A percentile compares a stretch with the other conserved stretches of the same genome.
These are phyloP conservation scores for Alethe castanea DNA, from an alignment of 2,113 vertebrate species.

Conservation along the genomic window DNA sequence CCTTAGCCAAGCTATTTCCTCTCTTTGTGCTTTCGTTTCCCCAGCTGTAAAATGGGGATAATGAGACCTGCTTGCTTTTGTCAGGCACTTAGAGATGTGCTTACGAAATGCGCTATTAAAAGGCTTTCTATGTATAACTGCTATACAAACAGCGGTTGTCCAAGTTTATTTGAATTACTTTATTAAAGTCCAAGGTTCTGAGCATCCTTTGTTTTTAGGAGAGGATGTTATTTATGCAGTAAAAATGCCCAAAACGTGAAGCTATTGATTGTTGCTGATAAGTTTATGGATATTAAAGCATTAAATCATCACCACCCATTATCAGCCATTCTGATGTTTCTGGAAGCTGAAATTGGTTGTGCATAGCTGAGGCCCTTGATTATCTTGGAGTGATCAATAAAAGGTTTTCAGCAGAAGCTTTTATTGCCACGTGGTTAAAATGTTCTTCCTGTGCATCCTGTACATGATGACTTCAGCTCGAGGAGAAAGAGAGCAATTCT, in stretches of 20 bases:
- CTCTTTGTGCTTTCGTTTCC: conserved; percentile 48
- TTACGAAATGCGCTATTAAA: conserved; percentile 39
- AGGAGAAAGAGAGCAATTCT: background rate
- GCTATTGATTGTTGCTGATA: conserved; percentile 52
- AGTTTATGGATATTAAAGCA: conserved; percentile 55
- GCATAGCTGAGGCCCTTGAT: background rate
- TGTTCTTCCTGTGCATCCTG: conserved; percentile 35
- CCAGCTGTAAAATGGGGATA: conserved; percentile 40
- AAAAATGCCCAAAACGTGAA: conserved; percentile 39
- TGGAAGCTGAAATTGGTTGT: conserved; percentile 15
- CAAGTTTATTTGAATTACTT: conserved; percentile 51
- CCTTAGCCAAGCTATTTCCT: conserved; percentile 50
- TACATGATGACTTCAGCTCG: background rate
- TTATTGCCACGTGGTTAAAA: conserved; percentile 37
- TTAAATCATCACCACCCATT: conserved; percentile 33
- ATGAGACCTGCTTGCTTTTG: conserved; percentile 49
- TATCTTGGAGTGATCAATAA: conserved; percentile 32
- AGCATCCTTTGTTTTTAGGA: conserved; percentile 54
- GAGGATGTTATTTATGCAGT: conserved; percentile 49
- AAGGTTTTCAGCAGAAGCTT: conserved; percentile 57
- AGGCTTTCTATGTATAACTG: conserved; percentile 55
- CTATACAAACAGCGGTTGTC: conserved; percentile 41
- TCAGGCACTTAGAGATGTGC: conserved; percentile 33
- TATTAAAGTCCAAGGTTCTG: conserved; percentile 9
- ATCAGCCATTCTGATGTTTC: background rate